Base-by-base conservation (phyloP, 2,113 vertebrate genomes). In the Mixornis gularis region DNA sequence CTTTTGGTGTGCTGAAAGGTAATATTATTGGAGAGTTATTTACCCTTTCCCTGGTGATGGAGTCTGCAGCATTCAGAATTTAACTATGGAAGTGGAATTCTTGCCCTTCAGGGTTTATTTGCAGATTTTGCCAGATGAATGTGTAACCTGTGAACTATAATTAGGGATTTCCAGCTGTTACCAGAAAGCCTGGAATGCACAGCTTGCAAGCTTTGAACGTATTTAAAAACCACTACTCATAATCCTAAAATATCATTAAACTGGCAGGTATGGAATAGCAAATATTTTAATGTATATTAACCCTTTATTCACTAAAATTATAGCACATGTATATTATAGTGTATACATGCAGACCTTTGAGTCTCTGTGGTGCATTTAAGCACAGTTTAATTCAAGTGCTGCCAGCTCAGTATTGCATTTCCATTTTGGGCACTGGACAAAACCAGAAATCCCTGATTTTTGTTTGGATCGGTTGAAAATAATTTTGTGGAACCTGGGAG, bases 81-180 rank as follows among this genome's bases (percentile, higher is more conserved):
- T 92, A 94, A 94, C 92, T 94, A 70, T 80, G 77, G 81, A 96
- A 94, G 70, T 81, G 63, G 92, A 94, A 93, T 97, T 96, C 94
- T 97, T 97, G 90, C 93, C 94, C 96, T 97, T 94, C 89, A 95
- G 93, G 90, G 69, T 94, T 97, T 98, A 94, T 97, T 98, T 97
- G 97, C 94, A 96, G 95, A 93, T 96, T 97, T 95, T 96, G 68
- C 93, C 94, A 97, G 94, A 96, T 95, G 92, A 98, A 92, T 84
- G 56, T 92, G 58, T 96, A 97, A 94, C 93, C 96, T 77, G 74
- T 96, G 95, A 97, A 97, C 96, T 96, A 93, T 97, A 97, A 97
- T 97, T 97, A 96, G 91, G 92, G 92, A 93, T 97, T 97, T 96
- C 96, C 97, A 97, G 96, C 96, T 97, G 96, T 96, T 97, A 96